Base-by-base conservation (phyloP, 2,888 invertebrate genomes). In the Sepioteuthis lessoniana region DNA sequence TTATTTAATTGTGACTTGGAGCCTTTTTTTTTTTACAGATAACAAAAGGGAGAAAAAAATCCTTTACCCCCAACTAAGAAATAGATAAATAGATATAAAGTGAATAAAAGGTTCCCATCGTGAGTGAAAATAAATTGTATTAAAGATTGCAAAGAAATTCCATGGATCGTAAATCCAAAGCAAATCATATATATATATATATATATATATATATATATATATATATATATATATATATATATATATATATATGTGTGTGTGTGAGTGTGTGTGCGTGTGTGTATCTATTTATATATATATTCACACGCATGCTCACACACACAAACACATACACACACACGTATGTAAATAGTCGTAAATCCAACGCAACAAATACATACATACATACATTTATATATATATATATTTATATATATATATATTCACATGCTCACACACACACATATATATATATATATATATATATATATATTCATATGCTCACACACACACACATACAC, bases 181-280 rank as follows among this genome's bases (percentile, higher is more conserved):
- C n/a, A n/a, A 31, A 76, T n/a, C n/a, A 76, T 76, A 76, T 76
- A 76, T 76, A 76, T 76, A 76, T 76, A 76, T 76, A 76, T 76
- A 76, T 76, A 76, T 76, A 76, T 76, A 76, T 76, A 76, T 76
- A 76, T 76, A 76, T 76, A 76, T 76, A 76, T 76, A 76, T 76
- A 76, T 60, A 60, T 31, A 13, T 1, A 2, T 76, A n/a, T 28
- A 0, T 76, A 13, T 76, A 31, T n/a, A n/a, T 25, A 13, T n/a
- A n/a, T n/a, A n/a, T n/a, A n/a, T n/a, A n/a, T n/a, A n/a, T n/a
- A n/a, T n/a, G n/a, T n/a, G n/a, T n/a, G n/a, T n/a, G n/a, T n/a
- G n/a, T n/a, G n/a, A n/a, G n/a, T n/a, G n/a, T n/a, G n/a, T n/a
- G n/a, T n/a, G n/a, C n/a, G n/a, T n/a, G 2, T 25, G 28, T 25